Conservation (phyloP, 92 coral and sea anemone species). For the Metridium senile region DNA sequence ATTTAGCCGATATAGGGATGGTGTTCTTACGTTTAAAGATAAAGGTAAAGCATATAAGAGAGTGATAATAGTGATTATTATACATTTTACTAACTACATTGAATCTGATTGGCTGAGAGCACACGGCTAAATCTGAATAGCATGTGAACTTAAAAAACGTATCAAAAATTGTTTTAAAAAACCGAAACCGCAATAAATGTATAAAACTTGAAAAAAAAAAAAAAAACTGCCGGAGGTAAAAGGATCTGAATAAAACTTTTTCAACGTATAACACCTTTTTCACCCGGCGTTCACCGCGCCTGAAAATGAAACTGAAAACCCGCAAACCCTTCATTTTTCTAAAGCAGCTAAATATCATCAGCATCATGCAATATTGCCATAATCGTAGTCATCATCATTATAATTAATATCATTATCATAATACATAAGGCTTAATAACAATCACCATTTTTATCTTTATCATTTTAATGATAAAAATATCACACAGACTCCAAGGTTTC, state of each 20-base stretch:
- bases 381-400: conserved; percentile 2
- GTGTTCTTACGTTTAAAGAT: conserved; percentile 46
- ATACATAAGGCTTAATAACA: not conserved
- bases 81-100: no score
- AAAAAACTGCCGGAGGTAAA: no score
- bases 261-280: not conserved
- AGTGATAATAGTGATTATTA: no score
- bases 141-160: not conserved
- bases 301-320: no score
- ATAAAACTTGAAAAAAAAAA: no score
- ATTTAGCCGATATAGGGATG: conserved; percentile 65
- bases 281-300: not conserved
- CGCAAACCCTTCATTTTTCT: no score
- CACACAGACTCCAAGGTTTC: conserved; percentile 30
- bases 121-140: no score
- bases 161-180: not conserved
- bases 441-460: not conserved
- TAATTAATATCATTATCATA: not conserved
- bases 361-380: not conserved
- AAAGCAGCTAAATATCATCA: not conserved
- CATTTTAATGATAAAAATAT: no score
- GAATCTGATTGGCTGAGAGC: no score
- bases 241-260: no score
- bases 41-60: not conserved
- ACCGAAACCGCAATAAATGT: no score